A percentile compares a stretch with the other conserved stretches of the same genome.
Evolutionary conservation across 2,888 invertebrate species (phyloP).

Genomic region (Stegophylla sp.): DNA sequence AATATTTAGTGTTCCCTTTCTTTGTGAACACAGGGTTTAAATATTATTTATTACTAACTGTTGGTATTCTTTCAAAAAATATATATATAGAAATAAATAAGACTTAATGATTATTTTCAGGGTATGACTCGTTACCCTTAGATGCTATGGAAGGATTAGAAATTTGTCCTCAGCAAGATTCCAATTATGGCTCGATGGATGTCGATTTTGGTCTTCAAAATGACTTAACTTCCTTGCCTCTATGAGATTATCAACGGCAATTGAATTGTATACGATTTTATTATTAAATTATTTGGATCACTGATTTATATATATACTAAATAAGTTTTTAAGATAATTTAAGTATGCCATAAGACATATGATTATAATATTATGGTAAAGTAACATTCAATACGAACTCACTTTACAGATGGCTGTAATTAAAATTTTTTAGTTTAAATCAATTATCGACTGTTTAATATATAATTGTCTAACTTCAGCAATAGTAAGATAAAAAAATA

Average conservation of each 20-base stretch:
- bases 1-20: too few species aligned
- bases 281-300: conserved; percentile 28
- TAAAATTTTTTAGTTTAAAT: conserved; percentile 30
- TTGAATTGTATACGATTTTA: conserved; percentile 36
- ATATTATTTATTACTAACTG: conserved; percentile 9
- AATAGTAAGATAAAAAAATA: conserved; percentile 28
- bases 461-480: conserved; percentile 31
- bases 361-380: not conserved
- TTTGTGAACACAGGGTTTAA: too few species aligned
- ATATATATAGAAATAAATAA: not conserved
- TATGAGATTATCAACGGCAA: conserved; percentile 16
- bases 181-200: conserved; percentile 74
- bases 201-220: conserved; percentile 67
- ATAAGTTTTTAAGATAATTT: conserved; percentile 42
- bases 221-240: conserved; percentile 51
- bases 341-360: conserved; percentile 31
- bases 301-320: conserved; percentile 33
- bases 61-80: not conserved
- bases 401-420: conserved; percentile 28
- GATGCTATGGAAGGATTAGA: conserved; percentile 94
- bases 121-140: conserved; percentile 97
- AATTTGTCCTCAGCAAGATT: conserved; percentile 76
- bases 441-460: conserved; percentile 40
- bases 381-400: conserved; percentile 9
- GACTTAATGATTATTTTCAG: conserved; percentile 66